A percentile compares a stretch with the other conserved stretches of the same genome.
Conservation (phyloP, 2,888 invertebrate genomes). For the Dryocosmus kuriphilus region DNA sequence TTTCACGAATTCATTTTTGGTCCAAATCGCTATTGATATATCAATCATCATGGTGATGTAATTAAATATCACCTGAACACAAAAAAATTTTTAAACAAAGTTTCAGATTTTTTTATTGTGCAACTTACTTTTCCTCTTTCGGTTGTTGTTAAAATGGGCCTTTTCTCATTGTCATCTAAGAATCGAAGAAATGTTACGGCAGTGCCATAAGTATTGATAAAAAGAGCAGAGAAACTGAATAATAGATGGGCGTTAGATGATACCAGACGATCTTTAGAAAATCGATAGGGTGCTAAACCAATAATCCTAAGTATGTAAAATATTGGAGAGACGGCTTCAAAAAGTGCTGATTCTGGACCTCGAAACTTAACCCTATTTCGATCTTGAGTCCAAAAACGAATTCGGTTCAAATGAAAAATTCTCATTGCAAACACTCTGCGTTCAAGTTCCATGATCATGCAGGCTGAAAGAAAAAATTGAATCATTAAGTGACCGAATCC, state of each 20-base stretch:
- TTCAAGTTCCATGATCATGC: not conserved
- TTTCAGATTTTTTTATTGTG: not conserved
- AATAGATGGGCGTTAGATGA: conserved; percentile 59
- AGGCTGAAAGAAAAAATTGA: not conserved
- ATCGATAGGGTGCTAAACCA: conserved; percentile 72
- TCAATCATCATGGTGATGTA: conserved; percentile 60
- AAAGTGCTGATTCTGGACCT: conserved; percentile 68
- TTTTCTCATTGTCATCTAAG: conserved; percentile 5
- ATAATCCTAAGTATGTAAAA: conserved; percentile 66
- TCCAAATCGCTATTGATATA: conserved; percentile 50
- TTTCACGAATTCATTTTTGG: conserved; percentile 57
- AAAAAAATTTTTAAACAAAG: not conserved
- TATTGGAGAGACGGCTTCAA: conserved; percentile 66
- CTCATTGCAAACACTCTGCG: not conserved
- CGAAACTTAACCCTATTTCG: conserved; percentile 41
- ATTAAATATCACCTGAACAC: conserved; percentile 64
- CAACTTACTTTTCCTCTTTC: conserved; percentile 28
- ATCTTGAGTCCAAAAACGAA: conserved; percentile 6
- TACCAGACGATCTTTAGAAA: conserved; percentile 60
- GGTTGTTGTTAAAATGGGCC: not conserved
- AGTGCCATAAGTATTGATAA: conserved; percentile 56
- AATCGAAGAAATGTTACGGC: conserved; percentile 45
- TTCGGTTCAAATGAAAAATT: conserved; percentile 11
- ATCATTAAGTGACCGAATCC: too few species aligned
- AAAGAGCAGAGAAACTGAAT: conserved; percentile 51